Evolutionary conservation across 1,140 invertebrate species (phyloP), one percentile per base, ranked within the genome.

Genomic region (Solenopsis invicta): DNA sequence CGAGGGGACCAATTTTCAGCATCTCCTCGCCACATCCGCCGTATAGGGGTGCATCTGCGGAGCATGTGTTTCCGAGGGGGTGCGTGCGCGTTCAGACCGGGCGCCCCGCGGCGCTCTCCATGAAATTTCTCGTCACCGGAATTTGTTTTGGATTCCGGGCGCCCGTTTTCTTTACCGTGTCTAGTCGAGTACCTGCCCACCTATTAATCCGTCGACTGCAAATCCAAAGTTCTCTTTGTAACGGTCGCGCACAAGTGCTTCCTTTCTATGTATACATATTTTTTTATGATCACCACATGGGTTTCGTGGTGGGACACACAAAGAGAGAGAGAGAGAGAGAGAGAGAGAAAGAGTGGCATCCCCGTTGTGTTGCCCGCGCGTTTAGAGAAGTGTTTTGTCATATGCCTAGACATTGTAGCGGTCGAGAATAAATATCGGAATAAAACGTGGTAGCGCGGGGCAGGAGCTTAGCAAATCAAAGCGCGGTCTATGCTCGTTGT

Each of bases 61-160:
- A 66, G 86, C 92, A 93, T 93, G 92, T 93, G 90, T 90, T 90
- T 76, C 80, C 75, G n/a, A 76, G 76, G 61, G 86, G 67, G 75
- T 78, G 88, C 76, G 76, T 48, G 67, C 64, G n/a, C 13, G 71
- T 67, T 34, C 24, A 62, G 50, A 59, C 24, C 50, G n/a, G 71
- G 54, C 81, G 52, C 87, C 91, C 91, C 78, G 90, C 50, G 74
- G 91, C 52, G 91, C 41, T 18, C 54, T 56, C 54, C 29, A 13
- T 52, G 34, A 75, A 85, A 87, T 88, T 87, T 81, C 64, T 87
- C 84, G 62, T 67, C 64, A 48, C 34, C 61, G 48, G 80, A 90
- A 92, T 92, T 92, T 91, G 87, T 91, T 92, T 92, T 85, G 85
- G 80, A 89, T 74, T 61, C 52, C 59, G 41, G 64, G 71, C 29